A percentile compares a stretch with the other conserved stretches of the same genome.
phyloP scores from a whole-genome alignment of 2,113 vertebrate genomes.

The Steatornis caripensis region DNA sequence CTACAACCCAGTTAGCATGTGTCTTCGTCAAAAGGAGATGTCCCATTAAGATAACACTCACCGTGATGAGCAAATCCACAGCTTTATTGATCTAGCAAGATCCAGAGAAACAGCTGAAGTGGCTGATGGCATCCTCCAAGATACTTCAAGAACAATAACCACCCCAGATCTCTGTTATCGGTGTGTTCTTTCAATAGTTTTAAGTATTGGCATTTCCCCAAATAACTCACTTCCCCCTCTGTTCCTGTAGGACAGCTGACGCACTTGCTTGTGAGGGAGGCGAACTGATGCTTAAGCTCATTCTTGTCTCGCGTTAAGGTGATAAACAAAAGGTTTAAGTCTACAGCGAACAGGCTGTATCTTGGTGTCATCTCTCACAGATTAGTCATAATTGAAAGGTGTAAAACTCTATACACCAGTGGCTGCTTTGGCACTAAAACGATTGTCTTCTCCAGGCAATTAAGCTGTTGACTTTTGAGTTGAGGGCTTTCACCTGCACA shows the following conservation, averaged over 20 bases:
- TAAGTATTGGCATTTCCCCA: not conserved
- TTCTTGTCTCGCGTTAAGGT: not conserved
- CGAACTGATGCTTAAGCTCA: constrained; percentile 11
- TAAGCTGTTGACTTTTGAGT: not conserved
- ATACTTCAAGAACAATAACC: not conserved
- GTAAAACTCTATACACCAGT: not conserved
- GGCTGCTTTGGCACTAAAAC: not conserved
- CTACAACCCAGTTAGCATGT: too few species aligned
- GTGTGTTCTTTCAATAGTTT: not conserved
- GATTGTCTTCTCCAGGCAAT: not conserved
- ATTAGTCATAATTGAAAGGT: constrained; percentile 9
- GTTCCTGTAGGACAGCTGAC: not conserved
- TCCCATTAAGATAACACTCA: not conserved
- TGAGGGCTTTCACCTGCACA: not conserved
- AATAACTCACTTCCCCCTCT: not conserved
- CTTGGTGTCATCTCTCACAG: not conserved
- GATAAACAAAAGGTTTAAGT: constrained; percentile 22
- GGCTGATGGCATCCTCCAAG: not conserved
- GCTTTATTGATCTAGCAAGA: not conserved
- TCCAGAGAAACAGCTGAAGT: not conserved
- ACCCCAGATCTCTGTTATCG: not conserved
- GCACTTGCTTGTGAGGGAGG: not conserved
- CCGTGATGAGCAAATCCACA: not conserved
- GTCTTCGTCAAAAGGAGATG: not conserved
- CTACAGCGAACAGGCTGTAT: not conserved